phyloP scores from a whole-genome alignment of 2,113 vertebrate species.

The Cygnus atratus region DNA sequence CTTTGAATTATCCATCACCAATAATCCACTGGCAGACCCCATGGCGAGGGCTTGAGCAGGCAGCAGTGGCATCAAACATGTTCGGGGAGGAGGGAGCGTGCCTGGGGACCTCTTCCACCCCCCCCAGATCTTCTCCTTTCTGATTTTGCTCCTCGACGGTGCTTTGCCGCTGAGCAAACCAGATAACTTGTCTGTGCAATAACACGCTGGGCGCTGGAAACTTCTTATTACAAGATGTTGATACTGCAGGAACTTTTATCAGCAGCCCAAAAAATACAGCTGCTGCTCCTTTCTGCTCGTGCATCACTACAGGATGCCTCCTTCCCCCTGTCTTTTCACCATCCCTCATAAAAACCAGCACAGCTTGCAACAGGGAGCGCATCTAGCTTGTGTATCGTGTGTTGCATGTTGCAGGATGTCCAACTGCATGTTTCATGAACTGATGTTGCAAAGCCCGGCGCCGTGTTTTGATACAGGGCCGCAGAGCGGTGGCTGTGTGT shows the following conservation, averaged over 20 bases:
- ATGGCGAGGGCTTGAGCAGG: background rate
- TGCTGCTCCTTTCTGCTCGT: background rate
- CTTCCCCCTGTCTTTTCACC: background rate
- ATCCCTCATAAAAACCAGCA: background rate
- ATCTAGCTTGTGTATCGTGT: background rate
- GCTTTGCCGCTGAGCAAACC: background rate
- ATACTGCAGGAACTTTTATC: background rate
- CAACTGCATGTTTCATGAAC: background rate
- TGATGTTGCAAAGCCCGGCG: background rate
- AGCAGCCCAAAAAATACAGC: background rate
- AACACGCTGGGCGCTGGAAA: background rate
- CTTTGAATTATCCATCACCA: background rate
- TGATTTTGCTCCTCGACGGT: background rate
- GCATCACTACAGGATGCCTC: background rate
- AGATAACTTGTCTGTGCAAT: background rate
- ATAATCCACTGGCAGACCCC: background rate
- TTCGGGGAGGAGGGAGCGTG: background rate
- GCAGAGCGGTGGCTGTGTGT: background rate
- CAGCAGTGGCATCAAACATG: rapidly evolving
- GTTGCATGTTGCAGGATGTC: background rate
- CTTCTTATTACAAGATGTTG: background rate
- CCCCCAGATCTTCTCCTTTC: background rate
- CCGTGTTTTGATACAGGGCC: background rate
- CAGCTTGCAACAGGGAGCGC: background rate
- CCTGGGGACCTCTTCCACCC: background rate